Evolutionary conservation across 2,113 vertebrate genomes (phyloP).

Genomic region (Phylloscopus trochilus): DNA sequence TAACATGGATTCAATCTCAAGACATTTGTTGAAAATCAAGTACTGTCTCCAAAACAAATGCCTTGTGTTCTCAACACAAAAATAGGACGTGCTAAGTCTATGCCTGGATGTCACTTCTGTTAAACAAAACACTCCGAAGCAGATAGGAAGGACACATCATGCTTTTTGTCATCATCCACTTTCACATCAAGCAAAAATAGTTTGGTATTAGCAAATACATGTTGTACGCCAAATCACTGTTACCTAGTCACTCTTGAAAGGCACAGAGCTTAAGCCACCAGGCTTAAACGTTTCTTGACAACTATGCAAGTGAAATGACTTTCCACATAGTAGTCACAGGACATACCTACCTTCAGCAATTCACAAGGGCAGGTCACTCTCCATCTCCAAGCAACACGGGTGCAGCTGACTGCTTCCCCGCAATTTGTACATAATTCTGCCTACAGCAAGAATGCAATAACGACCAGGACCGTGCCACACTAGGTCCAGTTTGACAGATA

Average conservation of each 20-base stretch:
- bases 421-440: background rate
- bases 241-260: background rate
- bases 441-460: background rate
- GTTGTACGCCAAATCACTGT: background rate
- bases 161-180: background rate
- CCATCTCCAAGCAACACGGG: background rate
- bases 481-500: background rate
- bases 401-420: background rate
- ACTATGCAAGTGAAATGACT: background rate
- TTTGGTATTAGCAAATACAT: background rate
- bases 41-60: background rate
- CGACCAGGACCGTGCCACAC: rapidly evolving
- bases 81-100: background rate
- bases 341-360: background rate
- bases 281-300: background rate
- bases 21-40: conserved; percentile 1
- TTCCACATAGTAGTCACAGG: background rate
- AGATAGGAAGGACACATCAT: background rate
- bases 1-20: background rate
- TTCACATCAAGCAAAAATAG: background rate
- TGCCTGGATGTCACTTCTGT: background rate
- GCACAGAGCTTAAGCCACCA: background rate
- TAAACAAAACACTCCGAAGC: background rate
- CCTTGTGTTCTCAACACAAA: background rate
- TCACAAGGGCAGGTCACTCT: background rate